Evolutionary conservation across 2,113 vertebrate genomes (phyloP), one percentile per base, ranked within the genome.

Genomic region (Seriola rivoliana): DNA sequence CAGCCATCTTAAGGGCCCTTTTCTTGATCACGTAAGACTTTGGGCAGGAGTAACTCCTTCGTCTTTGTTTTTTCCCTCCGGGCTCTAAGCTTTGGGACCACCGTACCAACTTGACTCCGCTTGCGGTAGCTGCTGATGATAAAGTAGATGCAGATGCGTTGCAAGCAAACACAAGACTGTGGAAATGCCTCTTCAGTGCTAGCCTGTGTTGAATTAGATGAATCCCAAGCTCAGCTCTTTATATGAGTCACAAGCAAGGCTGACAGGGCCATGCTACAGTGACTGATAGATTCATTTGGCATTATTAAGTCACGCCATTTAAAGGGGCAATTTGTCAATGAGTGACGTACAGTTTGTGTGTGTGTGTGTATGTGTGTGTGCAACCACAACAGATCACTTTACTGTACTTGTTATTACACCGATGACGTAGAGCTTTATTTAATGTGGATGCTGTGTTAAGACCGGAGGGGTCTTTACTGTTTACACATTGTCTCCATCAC

Each of bases 101-200:
- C 89, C 42, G 38, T 71, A 92, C 91, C 76, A 71, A 85, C 89
- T 80, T 59, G 75, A 86, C 88, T 83, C 34, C 0, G 48, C 74
- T 91, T 83, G 89, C 89, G 87, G 93, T 92, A 90, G 89, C 89
- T 59, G 9, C 77, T 86, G 85, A 89, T 90, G 88, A 90, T 86
- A 90, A 94, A 94, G 82, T 89, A 90, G 89, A 93, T 91, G 86
- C 93, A 93, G 93, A 94, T 94, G 93, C 84, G 78, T 85, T 65
- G 60, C 65, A 52, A 88, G 88, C 81, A 86, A 85, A 92, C 87
- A 84, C 74, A 85, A 72, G 86, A 77, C 82, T 73, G 78, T 86
- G 77, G 81, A 92, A 88, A 84, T 73, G 79, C 82, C 80, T 83
- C 73, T 88, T 79, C 69, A 38, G 12, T 17, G 67, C 52, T 64